Evolutionary conservation across 2,113 vertebrate genomes (phyloP), one percentile per base, ranked within the genome.

Genomic region (Chaenocephalus aceratus): DNA sequence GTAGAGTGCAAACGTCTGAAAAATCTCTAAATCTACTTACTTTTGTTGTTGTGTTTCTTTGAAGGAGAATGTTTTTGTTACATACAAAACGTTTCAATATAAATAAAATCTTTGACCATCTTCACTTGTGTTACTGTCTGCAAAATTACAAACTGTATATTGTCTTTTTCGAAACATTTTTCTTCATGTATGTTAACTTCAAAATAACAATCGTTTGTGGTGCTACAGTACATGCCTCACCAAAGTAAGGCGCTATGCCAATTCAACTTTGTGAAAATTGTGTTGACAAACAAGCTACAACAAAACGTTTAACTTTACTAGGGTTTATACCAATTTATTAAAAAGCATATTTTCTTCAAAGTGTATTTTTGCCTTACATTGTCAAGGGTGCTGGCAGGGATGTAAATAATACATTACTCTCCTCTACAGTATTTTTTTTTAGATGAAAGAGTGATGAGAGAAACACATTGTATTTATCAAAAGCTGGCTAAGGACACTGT

Each of bases 361-460:
- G 36, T 36, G 5, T 36, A 36, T 36, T 36, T 36, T 36, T 36
- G 36, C 5, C 36, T 6, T 36, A 36, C 36, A 6, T 36, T 56
- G 53, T 21, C 15, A 68, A 68, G 23, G 16, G 0, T 3, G 5
- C 23, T 57, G 12, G 8, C 23, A 62, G 4, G 2, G 3, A 1
- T 63, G 23, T 49, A 45, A 36, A 15, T 10, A 16, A 12, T 6
- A 34, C 16, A 36, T 72, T 54, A 26, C 6, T 72, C 26, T 49
- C 10, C 53, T 46, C 18, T 26, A 59, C 2, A n/a, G 15, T 52
- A 49, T 66, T 67, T 21, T 21, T 21, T 21, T 21, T 21, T 21
- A 21, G 21, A 34, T 14, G 68, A 67, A 72, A 60, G 4, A 56
- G 30, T 46, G 56, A 68, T 63, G n/a, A 68, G 11, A 63, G 10